Evolutionary conservation across 2,113 vertebrate genomes (phyloP), one percentile per base, ranked within the genome.

Genomic region (Terrapene triunguis): DNA sequence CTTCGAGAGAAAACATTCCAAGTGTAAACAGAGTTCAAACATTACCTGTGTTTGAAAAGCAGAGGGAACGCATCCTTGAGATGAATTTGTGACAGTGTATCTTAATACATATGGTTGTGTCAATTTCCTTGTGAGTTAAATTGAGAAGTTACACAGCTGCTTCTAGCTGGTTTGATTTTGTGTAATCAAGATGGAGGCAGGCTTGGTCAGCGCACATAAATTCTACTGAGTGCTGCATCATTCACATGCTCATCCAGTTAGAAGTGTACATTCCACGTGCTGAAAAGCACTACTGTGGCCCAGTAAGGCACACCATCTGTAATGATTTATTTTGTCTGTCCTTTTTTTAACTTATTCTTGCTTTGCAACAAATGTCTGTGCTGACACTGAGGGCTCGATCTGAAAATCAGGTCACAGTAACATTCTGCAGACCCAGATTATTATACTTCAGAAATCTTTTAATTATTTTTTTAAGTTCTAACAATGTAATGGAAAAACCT

Each of bases 381-480:
- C 95, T 98, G 96, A 96, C 92, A 85, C 48, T 82, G 93, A 96
- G 92, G 97, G 95, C 97, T 98, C 87, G 78, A 89, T 97, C 95
- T 96, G 90, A 94, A 97, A 97, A 92, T 88, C 38, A 86, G 51
- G 84, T 81, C 80, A 51, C 27, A 95, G 51, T n/a, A 76, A 86
- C 74, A 32, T 80, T 97, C 91, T 94, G 84, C 76, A 95, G 98
- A 98, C 96, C 97, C 92, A 95, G 94, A 97, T 97, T 22, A 93
- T 69, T 98, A 93, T 91, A 80, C 16, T 84, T 97, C 96, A 97
- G 97, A 98, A 97, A 97, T 84, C 82, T 93, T 97, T 98, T 98
- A 96, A 97, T 98, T 97, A 85, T 97, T 96, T 98, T 98, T 98
- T 97, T 96, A 92, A 93, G 91, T 94, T 89, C 84, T 95, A 98